Conservation (phyloP, 2,113 vertebrate species). For the Nibea coibor region DNA sequence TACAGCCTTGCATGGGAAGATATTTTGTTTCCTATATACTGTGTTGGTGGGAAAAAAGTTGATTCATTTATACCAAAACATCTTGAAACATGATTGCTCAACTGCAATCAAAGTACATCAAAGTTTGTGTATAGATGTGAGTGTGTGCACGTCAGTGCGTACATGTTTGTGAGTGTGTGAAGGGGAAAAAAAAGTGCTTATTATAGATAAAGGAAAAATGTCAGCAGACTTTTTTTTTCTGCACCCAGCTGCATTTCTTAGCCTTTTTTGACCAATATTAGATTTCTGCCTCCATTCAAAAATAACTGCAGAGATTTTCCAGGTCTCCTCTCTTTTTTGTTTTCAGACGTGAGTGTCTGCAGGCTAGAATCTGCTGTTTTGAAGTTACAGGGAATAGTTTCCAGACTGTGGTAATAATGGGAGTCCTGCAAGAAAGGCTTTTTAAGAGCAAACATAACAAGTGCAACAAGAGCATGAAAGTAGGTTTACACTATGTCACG, state of each 20-base stretch:
- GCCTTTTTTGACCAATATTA: constrained; percentile 57
- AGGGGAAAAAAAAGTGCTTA: constrained; percentile 39
- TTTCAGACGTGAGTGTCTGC: constrained; percentile 24
- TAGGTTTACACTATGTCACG: neutral
- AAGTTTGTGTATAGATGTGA: neutral
- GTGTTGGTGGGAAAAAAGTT: neutral
- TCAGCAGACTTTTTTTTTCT: constrained; percentile 48
- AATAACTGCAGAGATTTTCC: constrained; percentile 36
- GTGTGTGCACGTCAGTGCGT: neutral
- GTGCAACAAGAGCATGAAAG: neutral
- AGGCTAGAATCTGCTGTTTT: constrained; percentile 45
- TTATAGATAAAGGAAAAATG: constrained; percentile 49
- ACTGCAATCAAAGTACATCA: neutral
- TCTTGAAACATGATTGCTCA: neutral
- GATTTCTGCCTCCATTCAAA: constrained; percentile 47
- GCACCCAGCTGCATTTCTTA: constrained; percentile 38
- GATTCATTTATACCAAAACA: neutral
- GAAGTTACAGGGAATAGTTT: constrained; percentile 11
- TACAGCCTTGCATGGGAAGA: too few species aligned
- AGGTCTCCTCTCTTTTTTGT: neutral
- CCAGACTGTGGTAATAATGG: neutral
- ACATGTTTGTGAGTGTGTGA: constrained; percentile 8
- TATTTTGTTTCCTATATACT: neutral
- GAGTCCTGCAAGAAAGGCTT: neutral
- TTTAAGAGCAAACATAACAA: neutral